phyloP scores from a whole-genome alignment of 2,113 vertebrate genomes.

The Acanthisitta chloris region DNA sequence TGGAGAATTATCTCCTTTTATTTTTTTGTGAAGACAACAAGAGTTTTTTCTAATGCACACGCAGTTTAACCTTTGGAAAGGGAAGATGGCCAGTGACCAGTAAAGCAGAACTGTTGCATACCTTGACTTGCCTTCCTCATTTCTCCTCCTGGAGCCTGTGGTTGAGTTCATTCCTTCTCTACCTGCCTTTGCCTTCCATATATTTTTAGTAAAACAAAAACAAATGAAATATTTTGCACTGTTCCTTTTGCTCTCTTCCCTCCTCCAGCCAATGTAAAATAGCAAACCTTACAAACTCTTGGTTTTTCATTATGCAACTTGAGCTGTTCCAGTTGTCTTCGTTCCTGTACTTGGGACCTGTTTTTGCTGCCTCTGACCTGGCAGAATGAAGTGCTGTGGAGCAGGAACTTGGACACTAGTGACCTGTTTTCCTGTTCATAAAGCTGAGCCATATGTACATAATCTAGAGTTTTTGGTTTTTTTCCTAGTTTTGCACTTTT shows the following conservation, averaged over 20 bases:
- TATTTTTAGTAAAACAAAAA: constrained; percentile 68
- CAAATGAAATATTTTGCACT: constrained; percentile 72
- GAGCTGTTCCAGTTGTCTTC: constrained; percentile 59
- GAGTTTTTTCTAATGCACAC: constrained; percentile 40
- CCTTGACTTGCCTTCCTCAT: constrained; percentile 37
- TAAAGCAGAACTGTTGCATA: constrained; percentile 22
- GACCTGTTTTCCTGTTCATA: constrained; percentile 74
- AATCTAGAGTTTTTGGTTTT: constrained; percentile 75
- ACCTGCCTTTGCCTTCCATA: constrained; percentile 41
- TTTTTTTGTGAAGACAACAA: constrained; percentile 24
- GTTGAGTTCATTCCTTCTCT: constrained; percentile 16
- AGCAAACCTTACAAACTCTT: constrained; percentile 34
- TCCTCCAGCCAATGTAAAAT: constrained; percentile 44
- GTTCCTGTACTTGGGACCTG: constrained; percentile 48
- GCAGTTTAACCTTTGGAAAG: constrained; percentile 54
- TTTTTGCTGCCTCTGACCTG: constrained; percentile 54
- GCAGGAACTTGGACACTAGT: constrained; percentile 71
- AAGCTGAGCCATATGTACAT: constrained; percentile 86
- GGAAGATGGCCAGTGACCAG: constrained; percentile 38
- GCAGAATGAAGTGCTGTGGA: constrained; percentile 72
- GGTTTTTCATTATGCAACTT: constrained; percentile 59
- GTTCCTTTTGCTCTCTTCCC: constrained; percentile 60
- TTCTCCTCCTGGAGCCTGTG: constrained; percentile 18
- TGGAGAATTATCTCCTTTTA: not conserved
- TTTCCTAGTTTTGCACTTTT: constrained; percentile 83